These are phyloP conservation scores for Halcyon malimbica DNA, from an alignment of 2,113 vertebrate species.

Conservation along the genomic window DNA sequence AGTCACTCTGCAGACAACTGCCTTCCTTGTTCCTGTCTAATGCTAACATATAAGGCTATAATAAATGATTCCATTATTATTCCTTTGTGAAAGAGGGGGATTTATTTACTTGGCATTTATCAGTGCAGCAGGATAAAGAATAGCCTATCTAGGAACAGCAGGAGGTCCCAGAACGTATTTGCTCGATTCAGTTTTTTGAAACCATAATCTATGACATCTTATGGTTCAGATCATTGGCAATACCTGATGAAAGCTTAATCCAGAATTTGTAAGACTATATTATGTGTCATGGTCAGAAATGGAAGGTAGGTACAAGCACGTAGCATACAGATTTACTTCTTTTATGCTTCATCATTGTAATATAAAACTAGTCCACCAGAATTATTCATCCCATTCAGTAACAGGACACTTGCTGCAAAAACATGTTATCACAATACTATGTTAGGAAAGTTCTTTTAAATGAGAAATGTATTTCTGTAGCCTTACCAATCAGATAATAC, in stretches of 20 bases:
- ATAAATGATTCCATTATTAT: slow-evolving; percentile 66
- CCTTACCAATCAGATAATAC: not conserved
- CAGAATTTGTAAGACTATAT: not conserved
- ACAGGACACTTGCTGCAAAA: not conserved
- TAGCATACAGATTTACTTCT: not conserved
- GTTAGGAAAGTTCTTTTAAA: not conserved
- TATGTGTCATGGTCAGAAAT: not conserved
- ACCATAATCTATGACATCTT: slow-evolving; percentile 38
- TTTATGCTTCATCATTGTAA: not conserved
- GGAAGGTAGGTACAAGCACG: not conserved
- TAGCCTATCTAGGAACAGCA: not conserved
- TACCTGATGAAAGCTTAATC: slow-evolving; percentile 36
- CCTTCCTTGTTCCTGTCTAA: slow-evolving; percentile 30
- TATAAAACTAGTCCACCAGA: not conserved
- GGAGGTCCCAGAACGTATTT: not conserved
- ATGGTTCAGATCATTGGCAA: not conserved
- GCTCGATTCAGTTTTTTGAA: slow-evolving; percentile 47
- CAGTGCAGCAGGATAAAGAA: slow-evolving; percentile 43
- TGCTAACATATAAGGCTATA: slow-evolving; percentile 28
- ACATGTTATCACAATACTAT: not conserved
- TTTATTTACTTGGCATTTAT: slow-evolving; percentile 65
- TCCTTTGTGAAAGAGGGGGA: slow-evolving; percentile 46
- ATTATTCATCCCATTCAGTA: not conserved
- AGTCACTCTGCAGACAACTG: slow-evolving; percentile 41
- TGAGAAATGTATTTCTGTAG: not conserved